Evolutionary conservation across 2,113 vertebrate genomes (phyloP).

Genomic region (Peromyscus polionotus): DNA sequence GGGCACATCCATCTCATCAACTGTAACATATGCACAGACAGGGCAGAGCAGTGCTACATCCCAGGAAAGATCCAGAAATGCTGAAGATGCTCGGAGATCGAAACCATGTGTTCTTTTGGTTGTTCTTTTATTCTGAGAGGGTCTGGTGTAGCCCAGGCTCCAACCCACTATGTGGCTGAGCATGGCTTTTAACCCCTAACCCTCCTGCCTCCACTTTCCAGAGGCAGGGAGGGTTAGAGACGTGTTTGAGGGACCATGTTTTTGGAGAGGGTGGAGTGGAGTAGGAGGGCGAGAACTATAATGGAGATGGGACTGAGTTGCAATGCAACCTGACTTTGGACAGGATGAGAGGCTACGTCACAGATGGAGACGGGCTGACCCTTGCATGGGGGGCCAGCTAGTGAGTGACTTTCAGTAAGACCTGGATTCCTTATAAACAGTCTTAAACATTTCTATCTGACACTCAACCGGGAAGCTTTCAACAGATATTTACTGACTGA

Average conservation of each 20-base stretch:
- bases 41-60: background rate
- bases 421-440: background rate
- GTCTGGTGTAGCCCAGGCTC: background rate
- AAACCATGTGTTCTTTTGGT: background rate
- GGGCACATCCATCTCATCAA: background rate
- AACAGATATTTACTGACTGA: slow-evolving; percentile 33
- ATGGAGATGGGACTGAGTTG: background rate
- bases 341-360: background rate
- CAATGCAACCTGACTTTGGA: background rate
- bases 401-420: background rate
- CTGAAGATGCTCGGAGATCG: background rate
- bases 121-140: background rate
- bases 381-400: background rate
- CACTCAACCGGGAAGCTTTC: background rate
- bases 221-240: too few species aligned
- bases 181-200: background rate
- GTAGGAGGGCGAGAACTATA: background rate
- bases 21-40: background rate
- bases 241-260: background rate
- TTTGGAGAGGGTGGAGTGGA: background rate
- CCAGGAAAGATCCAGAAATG: background rate
- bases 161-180: background rate
- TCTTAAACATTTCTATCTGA: background rate
- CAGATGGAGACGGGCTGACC: background rate
- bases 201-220: too few species aligned